These are phyloP conservation scores for Aphaenogaster rudis DNA, from an alignment of 1,140 invertebrate species.

Conservation along the genomic window DNA sequence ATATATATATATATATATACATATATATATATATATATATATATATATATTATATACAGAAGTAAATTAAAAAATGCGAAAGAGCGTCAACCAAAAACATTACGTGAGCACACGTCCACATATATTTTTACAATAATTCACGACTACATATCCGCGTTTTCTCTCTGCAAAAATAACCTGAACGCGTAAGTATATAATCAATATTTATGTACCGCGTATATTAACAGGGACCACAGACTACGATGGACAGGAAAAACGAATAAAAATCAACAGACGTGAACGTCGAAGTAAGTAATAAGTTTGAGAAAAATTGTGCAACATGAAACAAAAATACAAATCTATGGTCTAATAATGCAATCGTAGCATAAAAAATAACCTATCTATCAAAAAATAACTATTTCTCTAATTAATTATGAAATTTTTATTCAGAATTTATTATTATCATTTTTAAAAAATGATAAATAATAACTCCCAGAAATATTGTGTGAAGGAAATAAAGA, in stretches of 20 bases:
- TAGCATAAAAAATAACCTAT: neutral
- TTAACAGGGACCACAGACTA: neutral
- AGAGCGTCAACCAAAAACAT: neutral
- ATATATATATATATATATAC: neutral
- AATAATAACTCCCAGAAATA: neutral
- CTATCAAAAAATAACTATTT: neutral
- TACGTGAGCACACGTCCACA: neutral
- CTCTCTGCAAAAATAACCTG: neutral
- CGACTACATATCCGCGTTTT: neutral
- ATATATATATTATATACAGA: neutral
- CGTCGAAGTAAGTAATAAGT: neutral
- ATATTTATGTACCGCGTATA: constrained; percentile 11
- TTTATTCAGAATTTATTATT: neutral
- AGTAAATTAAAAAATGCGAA: constrained; percentile 21
- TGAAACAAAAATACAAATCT: neutral
- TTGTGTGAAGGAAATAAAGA: neutral
- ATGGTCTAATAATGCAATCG: neutral
- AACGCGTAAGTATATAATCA: constrained; percentile 19
- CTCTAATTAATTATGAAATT: neutral
- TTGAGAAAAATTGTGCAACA: neutral
- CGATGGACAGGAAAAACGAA: neutral
- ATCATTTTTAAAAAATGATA: neutral
- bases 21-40: neutral
- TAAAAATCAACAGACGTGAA: neutral
- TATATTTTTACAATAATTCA: constrained; percentile 25